A percentile compares a stretch with the other conserved stretches of the same genome.
phyloP scores from a whole-genome alignment of 2,113 vertebrate genomes.

The Entosphenus tridentatus region DNA sequence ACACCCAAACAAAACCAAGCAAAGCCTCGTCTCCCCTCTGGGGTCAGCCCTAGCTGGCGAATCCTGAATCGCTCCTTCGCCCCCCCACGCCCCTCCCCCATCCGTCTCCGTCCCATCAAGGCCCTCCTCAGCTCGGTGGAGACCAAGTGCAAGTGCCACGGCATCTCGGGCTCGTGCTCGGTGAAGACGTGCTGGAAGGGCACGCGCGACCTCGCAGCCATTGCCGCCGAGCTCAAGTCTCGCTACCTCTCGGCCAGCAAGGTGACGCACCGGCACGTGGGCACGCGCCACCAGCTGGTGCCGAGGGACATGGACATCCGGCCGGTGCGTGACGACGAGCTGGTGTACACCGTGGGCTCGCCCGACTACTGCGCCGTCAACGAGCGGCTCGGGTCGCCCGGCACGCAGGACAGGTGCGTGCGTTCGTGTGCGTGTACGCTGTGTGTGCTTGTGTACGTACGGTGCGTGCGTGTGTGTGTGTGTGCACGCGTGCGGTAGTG shows the following conservation, averaged over 20 bases:
- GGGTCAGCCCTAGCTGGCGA: no score
- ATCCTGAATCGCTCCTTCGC: slow-evolving; percentile 9
- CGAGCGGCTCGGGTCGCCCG: slow-evolving; percentile 66
- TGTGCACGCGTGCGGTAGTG: background rate
- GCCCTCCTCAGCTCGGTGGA: slow-evolving; percentile 58
- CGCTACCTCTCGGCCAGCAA: slow-evolving; percentile 91
- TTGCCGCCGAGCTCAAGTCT: slow-evolving; percentile 73
- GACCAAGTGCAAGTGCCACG: slow-evolving; percentile 95
- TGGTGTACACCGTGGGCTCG: slow-evolving; percentile 89
- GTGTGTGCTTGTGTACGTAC: no score
- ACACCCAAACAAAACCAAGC: no score
- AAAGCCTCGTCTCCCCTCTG: no score
- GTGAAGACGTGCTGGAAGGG: slow-evolving; percentile 95
- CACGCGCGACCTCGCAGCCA: slow-evolving; percentile 60
- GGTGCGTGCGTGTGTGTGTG: background rate
- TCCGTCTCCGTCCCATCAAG: slow-evolving; percentile 23
- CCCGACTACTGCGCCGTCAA: slow-evolving; percentile 80
- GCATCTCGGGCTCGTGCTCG: slow-evolving; percentile 91
- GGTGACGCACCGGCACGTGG: slow-evolving; percentile 72
- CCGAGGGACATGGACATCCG: slow-evolving; percentile 92
- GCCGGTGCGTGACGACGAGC: slow-evolving; percentile 68
- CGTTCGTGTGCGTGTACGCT: background rate
- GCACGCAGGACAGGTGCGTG: slow-evolving; percentile 78
- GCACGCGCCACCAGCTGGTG: slow-evolving; percentile 86
- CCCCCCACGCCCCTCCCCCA: slow-evolving; percentile 13